Evolutionary conservation across 2,113 vertebrate species (phyloP), one percentile per base, ranked within the genome.

Genomic region (Lophura nycthemera): DNA sequence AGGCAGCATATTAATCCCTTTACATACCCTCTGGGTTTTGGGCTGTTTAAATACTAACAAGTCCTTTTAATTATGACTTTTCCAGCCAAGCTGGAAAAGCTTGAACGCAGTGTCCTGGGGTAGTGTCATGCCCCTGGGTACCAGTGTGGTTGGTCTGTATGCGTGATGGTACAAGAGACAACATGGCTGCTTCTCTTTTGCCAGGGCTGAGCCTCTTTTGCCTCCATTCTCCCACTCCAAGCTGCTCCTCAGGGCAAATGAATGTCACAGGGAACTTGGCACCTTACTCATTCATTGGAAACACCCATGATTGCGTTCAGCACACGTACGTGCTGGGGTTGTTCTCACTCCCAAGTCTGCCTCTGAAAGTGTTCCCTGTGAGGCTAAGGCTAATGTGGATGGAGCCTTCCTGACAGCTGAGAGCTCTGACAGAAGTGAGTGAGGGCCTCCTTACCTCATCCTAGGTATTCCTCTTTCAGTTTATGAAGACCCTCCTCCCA

Each of bases 201-300:
- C 54, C 10, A 3, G 17, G 63, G 18, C 66, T 81, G 1, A 10
- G 5, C 18, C n/a, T 89, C 38, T 19, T 91, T 73, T 89, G 18
- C 43, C 32, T 63, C 25, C 4, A 8, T 81, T 29, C 56, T 57
- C 81, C 24, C 42, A 8, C 22, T 64, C 19, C 11, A 43, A 7
- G 27, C 21, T 66, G 3, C 29, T 76, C n/a, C 18, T 8, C 48
- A 27, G 24, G 15, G 13, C 45, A 57, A 48, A 45, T 34, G 11
- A 7, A 1, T 29, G 5, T 73, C 15, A 19, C 89, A 36, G 61
- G 57, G 18, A 8, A 5, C 45, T 13, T n/a, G 30, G 13, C 43
- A 67, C 14, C 5, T 82, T 18, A 6, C 29, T 1, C 4, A 8
- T 24, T 1, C 4, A 8, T 24, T 0, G 0, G 34, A 32, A 34